Percentiles rank a stretch among this genome's conserved stretches.
These are phyloP conservation scores for Ameiurus melas DNA, from an alignment of 2,113 vertebrate species.

Conservation along the genomic window DNA sequence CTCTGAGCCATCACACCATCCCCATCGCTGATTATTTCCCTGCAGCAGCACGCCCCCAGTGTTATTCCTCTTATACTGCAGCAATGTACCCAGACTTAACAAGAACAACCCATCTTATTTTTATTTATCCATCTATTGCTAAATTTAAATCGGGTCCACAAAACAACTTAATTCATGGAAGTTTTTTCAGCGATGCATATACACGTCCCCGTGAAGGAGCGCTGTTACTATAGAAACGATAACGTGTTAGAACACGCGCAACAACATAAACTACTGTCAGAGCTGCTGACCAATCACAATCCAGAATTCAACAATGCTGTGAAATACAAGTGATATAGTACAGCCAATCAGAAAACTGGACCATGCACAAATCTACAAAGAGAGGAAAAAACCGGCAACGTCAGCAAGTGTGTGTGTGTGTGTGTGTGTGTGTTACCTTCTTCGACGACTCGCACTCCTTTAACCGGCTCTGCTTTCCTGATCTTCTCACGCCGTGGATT, in stretches of 20 bases:
- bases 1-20: neutral
- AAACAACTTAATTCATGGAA: neutral
- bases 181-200: neutral
- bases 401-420: neutral
- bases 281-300: neutral
- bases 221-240: neutral
- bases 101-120: too few relatives aligned
- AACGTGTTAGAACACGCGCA: neutral
- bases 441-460: slow-evolving; percentile 39
- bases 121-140: neutral
- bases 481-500: neutral
- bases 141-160: neutral
- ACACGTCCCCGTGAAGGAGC: neutral
- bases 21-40: neutral
- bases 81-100: neutral
- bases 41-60: neutral
- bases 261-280: neutral
- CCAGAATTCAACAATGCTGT: neutral
- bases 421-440: slow-evolving; percentile 51
- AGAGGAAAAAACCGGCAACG: neutral
- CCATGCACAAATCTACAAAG: neutral
- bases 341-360: neutral
- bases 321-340: neutral
- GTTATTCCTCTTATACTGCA: neutral
- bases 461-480: neutral